Conservation (phyloP, 1,140 invertebrate genomes). For the Cheumatopsyche charites region DNA sequence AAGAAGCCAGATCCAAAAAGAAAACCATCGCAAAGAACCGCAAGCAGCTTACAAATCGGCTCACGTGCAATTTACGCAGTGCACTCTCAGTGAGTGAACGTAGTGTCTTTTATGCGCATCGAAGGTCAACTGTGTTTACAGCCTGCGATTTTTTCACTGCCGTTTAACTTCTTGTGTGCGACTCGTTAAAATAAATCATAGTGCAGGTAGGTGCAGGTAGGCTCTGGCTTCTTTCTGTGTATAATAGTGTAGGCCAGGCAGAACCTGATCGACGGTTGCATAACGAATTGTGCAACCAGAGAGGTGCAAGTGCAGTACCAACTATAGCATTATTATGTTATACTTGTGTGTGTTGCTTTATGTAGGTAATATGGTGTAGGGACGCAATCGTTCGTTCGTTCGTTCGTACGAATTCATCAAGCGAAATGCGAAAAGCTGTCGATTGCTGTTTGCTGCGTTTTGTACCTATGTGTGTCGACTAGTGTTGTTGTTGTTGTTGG, state of each 20-base stretch:
- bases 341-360: too few relatives aligned
- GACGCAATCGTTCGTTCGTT: neutral
- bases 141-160: neutral
- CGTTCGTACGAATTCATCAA: neutral
- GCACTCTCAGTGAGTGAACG: neutral
- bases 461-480: too few relatives aligned
- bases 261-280: constrained; percentile 12
- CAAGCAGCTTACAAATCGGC: neutral
- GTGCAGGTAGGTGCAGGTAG: too few relatives aligned
- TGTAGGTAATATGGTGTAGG: too few relatives aligned
- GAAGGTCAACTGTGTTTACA: constrained; percentile 15
- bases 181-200: constrained; percentile 11
- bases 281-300: constrained; percentile 2
- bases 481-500: too few relatives aligned
- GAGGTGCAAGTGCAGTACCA: constrained; percentile 15
- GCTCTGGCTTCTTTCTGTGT: too few relatives aligned
- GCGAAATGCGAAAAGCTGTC: too few relatives aligned
- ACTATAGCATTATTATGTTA: too few relatives aligned
- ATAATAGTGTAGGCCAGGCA: neutral
- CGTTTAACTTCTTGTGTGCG: neutral
- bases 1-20: too few relatives aligned
- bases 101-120: neutral
- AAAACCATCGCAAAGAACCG: neutral
- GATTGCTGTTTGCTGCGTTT: too few relatives aligned
- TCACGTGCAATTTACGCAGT: neutral